Evolutionary conservation across 1,140 invertebrate genomes (phyloP), one percentile per base, ranked within the genome.

Genomic region (Tetramorium simillimum): DNA sequence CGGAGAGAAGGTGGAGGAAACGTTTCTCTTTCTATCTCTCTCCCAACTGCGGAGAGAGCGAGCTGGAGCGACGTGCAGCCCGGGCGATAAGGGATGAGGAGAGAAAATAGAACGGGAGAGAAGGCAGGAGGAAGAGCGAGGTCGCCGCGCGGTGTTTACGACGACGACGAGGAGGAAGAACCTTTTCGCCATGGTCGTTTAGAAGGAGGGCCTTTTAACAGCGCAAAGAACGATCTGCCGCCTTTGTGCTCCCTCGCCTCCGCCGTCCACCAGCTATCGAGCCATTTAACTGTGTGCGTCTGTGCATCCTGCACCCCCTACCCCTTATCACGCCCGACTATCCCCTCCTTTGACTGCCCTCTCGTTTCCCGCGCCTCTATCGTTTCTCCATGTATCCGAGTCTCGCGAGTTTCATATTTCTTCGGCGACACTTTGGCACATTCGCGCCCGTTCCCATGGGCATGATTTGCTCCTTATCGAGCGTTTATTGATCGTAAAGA

Each of bases 171-270:
- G 33, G 81, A 86, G 51, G 82, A 85, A 62, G 72, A 78, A 77
- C 69, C 65, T 89, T 89, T 88, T 88, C 80, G 75, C 53, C 60
- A 70, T 69, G 70, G 21, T 88, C 80, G 86, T 78, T 86, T 81
- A 86, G 49, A 67, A 65, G 84, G 76, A 56, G 62, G 62, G 62
- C 80, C 72, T 60, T 89, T 88, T 89, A 88, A 75, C 43, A 51
- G 72, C 62, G 84, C 63, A 89, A 88, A 88, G 80, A 88, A 89
- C 86, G 88, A 85, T 88, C 70, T 70, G 53, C 65, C 49, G 70
- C 73, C 86, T 88, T 89, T 88, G 87, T 88, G 69, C 62, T 62
- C 58, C 12, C 28, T 88, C 88, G 80, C 49, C 58, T 77, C 33
- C 33, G 4, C 33, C 28, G 63, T 72, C 80, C 70, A 70, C 70